A percentile compares a stretch with the other conserved stretches of the same genome.
Evolutionary conservation across 1,140 invertebrate genomes (phyloP).

Genomic region (Formica exsecta): DNA sequence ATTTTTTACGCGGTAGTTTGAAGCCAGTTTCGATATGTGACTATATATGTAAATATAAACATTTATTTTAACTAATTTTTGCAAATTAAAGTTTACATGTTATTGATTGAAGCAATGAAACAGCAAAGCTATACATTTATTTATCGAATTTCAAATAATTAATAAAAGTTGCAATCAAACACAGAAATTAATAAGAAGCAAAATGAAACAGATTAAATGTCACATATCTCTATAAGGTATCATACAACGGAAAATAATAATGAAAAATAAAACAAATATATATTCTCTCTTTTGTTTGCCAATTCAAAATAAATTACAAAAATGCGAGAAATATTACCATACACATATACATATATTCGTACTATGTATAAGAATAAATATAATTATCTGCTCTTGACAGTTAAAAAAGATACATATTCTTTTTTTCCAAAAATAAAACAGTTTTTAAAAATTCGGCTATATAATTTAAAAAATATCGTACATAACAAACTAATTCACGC

Average conservation of each 20-base stretch:
- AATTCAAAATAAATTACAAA: neutral
- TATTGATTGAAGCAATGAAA: neutral
- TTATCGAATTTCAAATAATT: neutral
- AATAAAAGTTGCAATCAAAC: neutral
- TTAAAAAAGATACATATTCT: neutral
- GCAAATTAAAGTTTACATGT: neutral
- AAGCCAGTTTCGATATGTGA: neutral
- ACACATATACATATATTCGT: neutral
- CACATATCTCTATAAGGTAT: neutral
- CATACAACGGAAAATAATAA: neutral
- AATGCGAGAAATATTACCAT: neutral
- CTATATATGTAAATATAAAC: neutral
- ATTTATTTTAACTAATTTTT: neutral
- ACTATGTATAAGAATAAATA: neutral
- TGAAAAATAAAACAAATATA: neutral
- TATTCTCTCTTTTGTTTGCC: neutral
- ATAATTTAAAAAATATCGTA: constrained; percentile 18
- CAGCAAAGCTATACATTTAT: neutral
- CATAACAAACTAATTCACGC: constrained; percentile 5
- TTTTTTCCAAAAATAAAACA: neutral
- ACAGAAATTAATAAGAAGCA: neutral
- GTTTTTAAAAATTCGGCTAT: neutral
- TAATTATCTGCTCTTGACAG: neutral
- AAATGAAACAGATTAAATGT: neutral
- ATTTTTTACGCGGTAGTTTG: too few species aligned